These are phyloP conservation scores for Smithornis capensis DNA, from an alignment of 2,113 vertebrate species.

Conservation along the genomic window DNA sequence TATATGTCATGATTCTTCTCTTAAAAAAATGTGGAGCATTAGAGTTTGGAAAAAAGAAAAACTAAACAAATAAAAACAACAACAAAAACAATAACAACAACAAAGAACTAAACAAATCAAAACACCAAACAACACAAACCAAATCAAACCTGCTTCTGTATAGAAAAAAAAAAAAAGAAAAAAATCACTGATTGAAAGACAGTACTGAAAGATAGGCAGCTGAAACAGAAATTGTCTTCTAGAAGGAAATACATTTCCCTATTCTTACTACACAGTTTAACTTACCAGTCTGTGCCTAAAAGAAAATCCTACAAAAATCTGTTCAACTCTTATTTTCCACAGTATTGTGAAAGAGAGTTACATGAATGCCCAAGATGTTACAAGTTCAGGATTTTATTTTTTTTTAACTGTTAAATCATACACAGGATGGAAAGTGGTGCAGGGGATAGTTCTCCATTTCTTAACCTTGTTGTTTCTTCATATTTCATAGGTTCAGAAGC, in stretches of 20 bases:
- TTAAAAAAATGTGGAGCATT: neutral
- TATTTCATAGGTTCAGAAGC: neutral
- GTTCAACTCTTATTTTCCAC: neutral
- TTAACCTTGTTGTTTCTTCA: neutral
- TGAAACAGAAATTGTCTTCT: neutral
- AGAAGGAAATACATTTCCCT: neutral
- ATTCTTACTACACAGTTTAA: neutral
- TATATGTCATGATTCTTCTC: neutral
- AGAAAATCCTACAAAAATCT: neutral
- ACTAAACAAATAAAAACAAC: neutral
- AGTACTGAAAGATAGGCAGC: neutral
- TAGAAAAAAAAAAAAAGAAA: neutral
- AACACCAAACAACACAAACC: neutral
- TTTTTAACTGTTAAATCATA: neutral
- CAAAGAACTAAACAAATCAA: neutral
- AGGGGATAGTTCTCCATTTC: neutral
- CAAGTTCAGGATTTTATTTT: neutral
- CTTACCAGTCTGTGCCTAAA: neutral
- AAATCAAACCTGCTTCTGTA: neutral
- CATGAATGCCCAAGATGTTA: neutral
- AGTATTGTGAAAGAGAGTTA: neutral
- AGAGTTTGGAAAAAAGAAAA: neutral
- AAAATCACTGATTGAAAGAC: neutral
- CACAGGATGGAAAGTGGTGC: neutral
- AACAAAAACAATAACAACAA: neutral